Percentiles rank a stretch among this genome's conserved stretches.
These are phyloP conservation scores for Hippoglossus hippoglossus DNA, from an alignment of 2,797 vertebrate genomes.

Conservation along the genomic window DNA sequence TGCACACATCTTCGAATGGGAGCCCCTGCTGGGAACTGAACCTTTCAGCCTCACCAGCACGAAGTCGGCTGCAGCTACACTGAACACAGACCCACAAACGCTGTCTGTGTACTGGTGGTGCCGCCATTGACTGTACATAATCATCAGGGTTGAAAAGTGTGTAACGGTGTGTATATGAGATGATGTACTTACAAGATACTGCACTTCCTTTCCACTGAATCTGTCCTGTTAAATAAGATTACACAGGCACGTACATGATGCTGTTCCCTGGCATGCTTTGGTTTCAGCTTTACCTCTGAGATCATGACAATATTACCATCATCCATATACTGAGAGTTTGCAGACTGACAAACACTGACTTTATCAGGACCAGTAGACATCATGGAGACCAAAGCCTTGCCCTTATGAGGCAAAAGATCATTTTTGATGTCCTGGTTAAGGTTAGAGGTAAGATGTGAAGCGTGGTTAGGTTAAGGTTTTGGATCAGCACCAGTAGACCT, in stretches of 20 bases:
- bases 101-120: neutral
- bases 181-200: too few relatives aligned
- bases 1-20: too few relatives aligned
- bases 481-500: too few relatives aligned
- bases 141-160: constrained; percentile 21
- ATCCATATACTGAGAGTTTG: neutral
- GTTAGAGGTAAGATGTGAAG: too few relatives aligned
- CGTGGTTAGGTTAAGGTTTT: too few relatives aligned
- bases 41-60: constrained; percentile 6
- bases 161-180: neutral
- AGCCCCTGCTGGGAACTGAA: too few relatives aligned
- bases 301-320: constrained; percentile 9
- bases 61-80: constrained; percentile 13
- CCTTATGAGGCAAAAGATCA: too few relatives aligned
- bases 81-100: constrained; percentile 15
- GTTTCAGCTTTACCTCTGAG: neutral
- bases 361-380: too few relatives aligned
- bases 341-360: neutral
- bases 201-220: constrained; percentile 12
- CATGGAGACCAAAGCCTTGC: too few relatives aligned
- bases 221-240: neutral
- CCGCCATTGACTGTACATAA: constrained; percentile 6
- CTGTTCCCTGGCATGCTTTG: too few relatives aligned
- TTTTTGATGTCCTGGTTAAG: too few relatives aligned
- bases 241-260: too few relatives aligned